Conservation (phyloP, 2,113 vertebrate genomes). For the Chamaetylas fuelleborni region DNA sequence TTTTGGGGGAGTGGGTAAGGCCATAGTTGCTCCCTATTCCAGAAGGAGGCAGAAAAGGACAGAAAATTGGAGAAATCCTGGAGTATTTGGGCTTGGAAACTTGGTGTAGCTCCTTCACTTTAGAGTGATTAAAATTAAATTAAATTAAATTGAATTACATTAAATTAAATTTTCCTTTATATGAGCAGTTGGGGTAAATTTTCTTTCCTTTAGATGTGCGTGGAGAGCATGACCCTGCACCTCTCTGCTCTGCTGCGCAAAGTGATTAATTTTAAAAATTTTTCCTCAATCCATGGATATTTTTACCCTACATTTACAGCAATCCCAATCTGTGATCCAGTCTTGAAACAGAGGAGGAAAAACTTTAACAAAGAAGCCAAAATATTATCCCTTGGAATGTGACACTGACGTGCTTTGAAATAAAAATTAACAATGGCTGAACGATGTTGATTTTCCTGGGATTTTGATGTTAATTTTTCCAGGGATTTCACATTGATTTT, state of each 20-base stretch:
- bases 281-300: background rate
- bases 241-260: background rate
- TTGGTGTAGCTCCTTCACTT: background rate
- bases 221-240: background rate
- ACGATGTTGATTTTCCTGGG: background rate
- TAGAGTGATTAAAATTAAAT: background rate
- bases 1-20: background rate
- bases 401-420: background rate
- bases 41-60: background rate
- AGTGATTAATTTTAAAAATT: background rate
- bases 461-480: background rate
- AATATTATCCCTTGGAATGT: background rate
- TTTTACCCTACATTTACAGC: background rate
- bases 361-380: background rate
- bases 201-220: background rate
- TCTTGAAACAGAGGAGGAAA: background rate
- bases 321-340: accelerated
- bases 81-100: background rate
- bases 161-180: background rate
- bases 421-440: background rate
- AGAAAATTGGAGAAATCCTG: background rate
- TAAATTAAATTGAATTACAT: background rate
- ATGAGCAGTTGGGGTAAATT: background rate
- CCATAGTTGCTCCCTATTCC: accelerated
- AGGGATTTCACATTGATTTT: background rate